A percentile compares a stretch with the other conserved stretches of the same genome.
These are phyloP conservation scores for Acleris laterana DNA, from an alignment of 2,888 invertebrate genomes.

Conservation along the genomic window DNA sequence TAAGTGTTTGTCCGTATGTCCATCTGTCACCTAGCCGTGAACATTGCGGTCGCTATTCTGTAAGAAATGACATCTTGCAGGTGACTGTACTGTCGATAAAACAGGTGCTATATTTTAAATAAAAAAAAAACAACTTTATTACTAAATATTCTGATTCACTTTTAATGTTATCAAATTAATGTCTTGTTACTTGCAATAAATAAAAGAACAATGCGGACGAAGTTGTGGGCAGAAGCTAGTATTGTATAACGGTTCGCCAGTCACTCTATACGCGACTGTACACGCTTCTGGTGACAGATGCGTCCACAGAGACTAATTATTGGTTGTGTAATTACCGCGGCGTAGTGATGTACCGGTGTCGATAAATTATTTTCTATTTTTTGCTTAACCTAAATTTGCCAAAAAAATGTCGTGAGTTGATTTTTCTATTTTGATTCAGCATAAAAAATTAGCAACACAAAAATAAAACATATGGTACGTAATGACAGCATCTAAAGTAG, in stretches of 20 bases:
- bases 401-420: too few relatives aligned
- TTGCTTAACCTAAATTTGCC: background rate
- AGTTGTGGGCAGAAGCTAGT: too few relatives aligned
- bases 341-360: background rate
- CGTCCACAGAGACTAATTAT: conserved; percentile 27
- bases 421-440: too few relatives aligned
- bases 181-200: too few relatives aligned
- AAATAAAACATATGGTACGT: too few relatives aligned
- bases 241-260: background rate
- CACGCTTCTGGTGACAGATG: conserved; percentile 42
- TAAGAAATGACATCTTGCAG: conserved; percentile 12
- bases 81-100: conserved; percentile 1
- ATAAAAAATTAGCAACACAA: too few relatives aligned
- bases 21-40: conserved; percentile 5
- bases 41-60: conserved; percentile 13
- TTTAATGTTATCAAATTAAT: too few relatives aligned
- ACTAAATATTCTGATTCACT: too few relatives aligned
- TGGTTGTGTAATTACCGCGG: conserved; percentile 23
- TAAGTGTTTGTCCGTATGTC: background rate
- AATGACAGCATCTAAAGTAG: too few relatives aligned
- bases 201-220: too few relatives aligned
- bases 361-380: background rate
- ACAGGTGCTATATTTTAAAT: background rate
- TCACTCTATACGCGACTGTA: conserved; percentile 37
- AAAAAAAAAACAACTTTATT: too few relatives aligned